Evolutionary conservation across 1,140 invertebrate genomes (phyloP), one percentile per base, ranked within the genome.

Genomic region (Colletes gigas): DNA sequence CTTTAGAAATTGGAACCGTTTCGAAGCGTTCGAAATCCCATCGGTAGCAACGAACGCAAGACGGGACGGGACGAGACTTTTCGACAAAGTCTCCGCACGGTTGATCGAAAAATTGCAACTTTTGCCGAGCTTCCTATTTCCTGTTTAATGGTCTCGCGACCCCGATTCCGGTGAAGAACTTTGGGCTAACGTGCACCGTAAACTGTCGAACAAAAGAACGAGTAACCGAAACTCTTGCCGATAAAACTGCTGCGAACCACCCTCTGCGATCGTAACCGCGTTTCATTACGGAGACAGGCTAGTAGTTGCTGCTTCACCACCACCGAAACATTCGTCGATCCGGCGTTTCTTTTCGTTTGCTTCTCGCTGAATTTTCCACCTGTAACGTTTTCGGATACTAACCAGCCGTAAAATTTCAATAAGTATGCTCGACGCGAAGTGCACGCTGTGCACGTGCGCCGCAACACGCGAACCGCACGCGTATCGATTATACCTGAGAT

Each of bases 371-470:
- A n/a, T n/a, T n/a, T n/a, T n/a, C n/a, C n/a, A n/a, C n/a, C 30
- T 72, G 82, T 65, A 59, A 57, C 50, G 70, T 62, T 78, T 75
- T 71, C 81, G 6, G 44, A 47, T 9, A 30, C 44, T 50, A 68
- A 65, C 73, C 82, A 78, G 67, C 82, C 80, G 81, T 74, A 80
- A 73, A 54, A 62, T 50, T 69, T 55, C 69, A 63, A 44, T 76
- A 54, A 8, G 52, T 44, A 67, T 74, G 68, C 68, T 1, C 15
- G 68, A n/a, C 12, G 44, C 71, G 15, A 6, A 47, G 44, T 47
- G 44, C 6, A 47, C 8, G 7, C 21, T 47, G 9, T 30, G 75
- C 74, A 68, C 47, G 54, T 47, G 41, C 15, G 39, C 44, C 76
- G 17, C 30, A 67, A 70, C 47, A 62, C 76, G 57, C n/a, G 55